Percentiles rank a stretch among this genome's conserved stretches.
Conservation (phyloP, 2,888 invertebrate species). For the Hipparchia semele region DNA sequence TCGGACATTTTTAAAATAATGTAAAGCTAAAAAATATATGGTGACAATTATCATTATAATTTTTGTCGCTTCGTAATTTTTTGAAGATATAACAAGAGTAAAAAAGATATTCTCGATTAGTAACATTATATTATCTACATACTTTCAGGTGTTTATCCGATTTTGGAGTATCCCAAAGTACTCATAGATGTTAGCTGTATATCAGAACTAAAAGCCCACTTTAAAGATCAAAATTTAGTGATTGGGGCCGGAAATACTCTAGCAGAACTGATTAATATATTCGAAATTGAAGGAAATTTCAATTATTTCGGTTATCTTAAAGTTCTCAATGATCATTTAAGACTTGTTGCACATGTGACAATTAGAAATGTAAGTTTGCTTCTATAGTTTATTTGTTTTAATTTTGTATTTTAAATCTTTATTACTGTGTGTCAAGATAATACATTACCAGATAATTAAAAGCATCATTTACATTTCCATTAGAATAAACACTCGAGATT, state of each 20-base stretch:
- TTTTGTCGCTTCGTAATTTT: too few species aligned
- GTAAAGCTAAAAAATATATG: too few species aligned
- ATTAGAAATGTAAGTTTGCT: constrained; percentile 86
- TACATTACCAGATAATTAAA: too few species aligned
- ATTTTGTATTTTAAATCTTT: too few species aligned
- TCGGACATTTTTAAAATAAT: too few species aligned
- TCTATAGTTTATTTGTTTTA: background rate
- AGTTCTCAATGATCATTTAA: constrained; percentile 85
- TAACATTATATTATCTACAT: background rate
- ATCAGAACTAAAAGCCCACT: constrained; percentile 76
- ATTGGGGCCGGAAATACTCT: constrained; percentile 85
- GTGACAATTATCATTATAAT: too few species aligned
- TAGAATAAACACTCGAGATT: too few species aligned
- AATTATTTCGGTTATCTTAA: constrained; percentile 83
- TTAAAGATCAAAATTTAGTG: constrained; percentile 69
- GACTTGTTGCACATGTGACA: constrained; percentile 88
- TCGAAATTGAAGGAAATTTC: constrained; percentile 57
- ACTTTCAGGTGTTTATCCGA: constrained; percentile 69
- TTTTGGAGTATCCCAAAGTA: constrained; percentile 66
- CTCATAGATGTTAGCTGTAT: constrained; percentile 86
- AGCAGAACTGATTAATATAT: constrained; percentile 79
- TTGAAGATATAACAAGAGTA: too few species aligned
- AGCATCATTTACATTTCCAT: too few species aligned
- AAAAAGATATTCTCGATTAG: too few species aligned
- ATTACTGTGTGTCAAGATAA: too few species aligned